phyloP scores from a whole-genome alignment of 2,888 invertebrate genomes.

The Lissocephala sabroskyi region DNA sequence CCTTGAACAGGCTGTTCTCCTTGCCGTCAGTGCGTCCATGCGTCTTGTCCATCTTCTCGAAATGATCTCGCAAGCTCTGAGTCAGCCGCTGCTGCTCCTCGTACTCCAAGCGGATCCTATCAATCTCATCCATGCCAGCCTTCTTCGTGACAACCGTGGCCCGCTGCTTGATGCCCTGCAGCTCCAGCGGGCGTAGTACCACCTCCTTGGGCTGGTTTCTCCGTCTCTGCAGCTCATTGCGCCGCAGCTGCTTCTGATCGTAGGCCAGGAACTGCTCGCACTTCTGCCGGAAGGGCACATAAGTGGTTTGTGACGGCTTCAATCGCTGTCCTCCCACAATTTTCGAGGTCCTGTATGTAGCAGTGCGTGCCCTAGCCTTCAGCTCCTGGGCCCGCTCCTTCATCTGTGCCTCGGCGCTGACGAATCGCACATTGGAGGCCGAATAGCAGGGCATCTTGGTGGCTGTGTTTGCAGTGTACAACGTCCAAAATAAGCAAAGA shows the following conservation, averaged over 20 bases:
- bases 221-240: slow-evolving; percentile 34
- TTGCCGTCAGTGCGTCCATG: slow-evolving; percentile 61
- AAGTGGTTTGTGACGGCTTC: slow-evolving; percentile 23
- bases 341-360: slow-evolving; percentile 37
- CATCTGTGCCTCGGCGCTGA: slow-evolving; percentile 37
- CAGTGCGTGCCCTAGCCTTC: slow-evolving; percentile 39
- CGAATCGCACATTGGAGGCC: slow-evolving; percentile 54
- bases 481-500: too few relatives aligned
- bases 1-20: slow-evolving; percentile 67
- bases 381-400: slow-evolving; percentile 39
- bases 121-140: slow-evolving; percentile 72
- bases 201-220: slow-evolving; percentile 41
- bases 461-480: background rate
- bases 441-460: slow-evolving; percentile 59
- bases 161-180: slow-evolving; percentile 76
- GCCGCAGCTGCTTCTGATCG: slow-evolving; percentile 39
- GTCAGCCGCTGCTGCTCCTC: slow-evolving; percentile 75
- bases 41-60: slow-evolving; percentile 72
- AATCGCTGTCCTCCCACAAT: slow-evolving; percentile 31
- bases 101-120: slow-evolving; percentile 72
- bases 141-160: slow-evolving; percentile 75
- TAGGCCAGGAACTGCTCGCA: slow-evolving; percentile 40
- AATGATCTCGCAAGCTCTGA: slow-evolving; percentile 74
- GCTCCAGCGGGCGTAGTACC: slow-evolving; percentile 74
- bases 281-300: slow-evolving; percentile 20